Conservation (phyloP, 2,888 invertebrate genomes). For the Chymomyza procnemis region DNA sequence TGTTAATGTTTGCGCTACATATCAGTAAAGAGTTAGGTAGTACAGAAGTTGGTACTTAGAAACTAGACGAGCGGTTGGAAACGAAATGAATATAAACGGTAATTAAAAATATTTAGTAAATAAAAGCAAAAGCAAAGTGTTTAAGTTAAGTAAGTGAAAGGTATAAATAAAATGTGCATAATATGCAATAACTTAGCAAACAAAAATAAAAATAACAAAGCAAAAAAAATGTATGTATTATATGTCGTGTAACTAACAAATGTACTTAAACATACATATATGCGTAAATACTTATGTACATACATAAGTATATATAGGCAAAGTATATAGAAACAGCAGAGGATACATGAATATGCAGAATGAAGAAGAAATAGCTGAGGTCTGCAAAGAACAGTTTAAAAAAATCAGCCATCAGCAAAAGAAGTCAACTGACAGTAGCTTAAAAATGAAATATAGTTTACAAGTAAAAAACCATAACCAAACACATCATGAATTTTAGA, state of each 20-base stretch:
- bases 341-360: constrained; percentile 21
- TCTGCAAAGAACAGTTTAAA: not conserved
- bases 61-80: constrained; percentile 52
- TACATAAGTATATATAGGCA: constrained; percentile 51
- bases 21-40: constrained; percentile 76
- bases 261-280: constrained; percentile 62
- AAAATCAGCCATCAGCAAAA: too few relatives aligned
- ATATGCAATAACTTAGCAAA: constrained; percentile 27
- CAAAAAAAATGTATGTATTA: constrained; percentile 62
- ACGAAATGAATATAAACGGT: constrained; percentile 42
- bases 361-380: not conserved
- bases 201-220: constrained; percentile 26
- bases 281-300: constrained; percentile 39
- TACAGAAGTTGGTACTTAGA: constrained; percentile 60
- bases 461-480: too few relatives aligned
- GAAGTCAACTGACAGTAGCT: too few relatives aligned
- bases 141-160: constrained; percentile 28
- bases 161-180: constrained; percentile 43
- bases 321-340: constrained; percentile 30
- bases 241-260: constrained; percentile 73
- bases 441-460: too few relatives aligned
- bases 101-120: constrained; percentile 29
- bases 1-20: constrained; percentile 79
- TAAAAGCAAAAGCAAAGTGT: constrained; percentile 35
- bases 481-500: too few relatives aligned